Conservation (phyloP, 2,888 invertebrate species). For the Andrena chrysosceles region DNA sequence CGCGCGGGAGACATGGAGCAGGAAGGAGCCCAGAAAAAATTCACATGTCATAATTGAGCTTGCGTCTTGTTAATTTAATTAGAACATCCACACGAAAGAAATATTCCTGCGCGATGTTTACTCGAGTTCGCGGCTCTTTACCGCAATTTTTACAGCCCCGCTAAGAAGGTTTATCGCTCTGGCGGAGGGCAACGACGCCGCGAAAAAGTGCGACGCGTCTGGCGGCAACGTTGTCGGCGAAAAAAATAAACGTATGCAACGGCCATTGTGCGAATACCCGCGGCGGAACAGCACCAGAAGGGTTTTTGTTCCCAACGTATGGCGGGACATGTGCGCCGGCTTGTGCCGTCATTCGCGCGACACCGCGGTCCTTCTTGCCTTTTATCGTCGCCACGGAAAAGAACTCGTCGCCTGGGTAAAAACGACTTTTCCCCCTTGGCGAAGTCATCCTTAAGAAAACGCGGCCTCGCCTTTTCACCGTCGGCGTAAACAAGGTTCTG, state of each 20-base stretch:
- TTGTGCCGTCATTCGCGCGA: slow-evolving; percentile 46
- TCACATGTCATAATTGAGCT: no score
- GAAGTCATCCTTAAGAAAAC: slow-evolving; percentile 2
- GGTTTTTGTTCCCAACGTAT: slow-evolving; percentile 79
- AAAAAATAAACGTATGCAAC: slow-evolving; percentile 74
- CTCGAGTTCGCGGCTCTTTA: neutral
- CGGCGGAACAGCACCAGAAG: slow-evolving; percentile 58
- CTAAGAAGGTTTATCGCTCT: neutral
- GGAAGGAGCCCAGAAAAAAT: no score
- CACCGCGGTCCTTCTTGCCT: slow-evolving; percentile 27
- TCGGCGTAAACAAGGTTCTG: neutral
- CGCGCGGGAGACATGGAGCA: no score
- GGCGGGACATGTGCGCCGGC: slow-evolving; percentile 34
- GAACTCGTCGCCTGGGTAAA: neutral
- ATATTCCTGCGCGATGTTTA: neutral
- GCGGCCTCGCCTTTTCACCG: neutral
- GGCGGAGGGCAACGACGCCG: slow-evolving; percentile 24
- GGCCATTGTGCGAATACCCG: slow-evolving; percentile 58
- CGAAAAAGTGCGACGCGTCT: slow-evolving; percentile 67
- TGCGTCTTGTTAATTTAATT: no score
- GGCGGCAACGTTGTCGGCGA: slow-evolving; percentile 65
- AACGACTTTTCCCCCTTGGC: slow-evolving; percentile 31
- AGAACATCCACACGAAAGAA: neutral
- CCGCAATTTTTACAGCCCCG: neutral
- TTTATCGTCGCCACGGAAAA: slow-evolving; percentile 12